Evolutionary conservation across 2,888 invertebrate species (phyloP).

Genomic region (Apomyelois bistriatella): DNA sequence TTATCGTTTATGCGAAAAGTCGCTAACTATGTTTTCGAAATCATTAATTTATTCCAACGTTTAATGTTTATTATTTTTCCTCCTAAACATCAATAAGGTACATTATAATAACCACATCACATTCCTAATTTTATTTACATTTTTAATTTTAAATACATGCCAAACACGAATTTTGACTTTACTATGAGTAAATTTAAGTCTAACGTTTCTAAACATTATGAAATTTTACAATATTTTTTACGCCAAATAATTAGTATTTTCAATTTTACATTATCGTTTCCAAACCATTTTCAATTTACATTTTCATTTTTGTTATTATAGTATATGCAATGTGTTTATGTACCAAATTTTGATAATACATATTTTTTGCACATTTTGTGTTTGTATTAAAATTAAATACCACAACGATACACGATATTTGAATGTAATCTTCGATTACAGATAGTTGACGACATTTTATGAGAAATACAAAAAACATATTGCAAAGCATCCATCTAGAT

Average conservation of each 20-base stretch:
- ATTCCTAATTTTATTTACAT: conserved; percentile 68
- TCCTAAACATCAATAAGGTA: conserved; percentile 69
- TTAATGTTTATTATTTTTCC: conserved; percentile 30
- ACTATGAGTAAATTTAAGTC: conserved; percentile 54
- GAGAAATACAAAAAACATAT: not conserved
- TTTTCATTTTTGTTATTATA: conserved; percentile 25
- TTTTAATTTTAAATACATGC: conserved; percentile 57
- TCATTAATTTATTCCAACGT: conserved; percentile 31
- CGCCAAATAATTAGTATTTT: conserved; percentile 62
- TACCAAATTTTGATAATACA: conserved; percentile 7
- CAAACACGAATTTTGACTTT: conserved; percentile 74
- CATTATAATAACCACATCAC: conserved; percentile 66
- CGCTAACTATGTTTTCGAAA: conserved; percentile 6
- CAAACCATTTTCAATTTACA: conserved; percentile 36
- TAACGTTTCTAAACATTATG: conserved; percentile 56
- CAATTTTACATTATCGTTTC: conserved; percentile 32
- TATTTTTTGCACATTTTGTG: conserved; percentile 6
- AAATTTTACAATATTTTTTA: conserved; percentile 64
- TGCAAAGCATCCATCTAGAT: not conserved
- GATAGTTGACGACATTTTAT: not conserved
- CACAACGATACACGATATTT: not conserved
- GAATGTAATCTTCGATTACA: not conserved
- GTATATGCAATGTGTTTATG: conserved; percentile 4
- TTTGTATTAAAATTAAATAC: not conserved
- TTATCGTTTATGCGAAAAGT: not conserved